Base-by-base conservation (phyloP, 2,797 vertebrate genomes). In the Botia kubotai region DNA sequence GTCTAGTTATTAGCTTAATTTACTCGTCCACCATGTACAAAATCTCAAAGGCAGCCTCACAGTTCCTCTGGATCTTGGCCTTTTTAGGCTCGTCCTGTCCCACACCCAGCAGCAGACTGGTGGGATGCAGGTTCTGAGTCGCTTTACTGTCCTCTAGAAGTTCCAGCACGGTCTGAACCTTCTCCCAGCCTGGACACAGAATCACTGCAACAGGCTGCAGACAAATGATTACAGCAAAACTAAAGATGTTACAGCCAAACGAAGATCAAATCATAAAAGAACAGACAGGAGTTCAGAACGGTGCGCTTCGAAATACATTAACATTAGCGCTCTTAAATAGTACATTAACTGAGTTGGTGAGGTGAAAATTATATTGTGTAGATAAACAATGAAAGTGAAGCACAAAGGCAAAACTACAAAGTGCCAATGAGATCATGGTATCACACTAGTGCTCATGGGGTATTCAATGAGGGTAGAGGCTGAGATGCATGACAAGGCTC, bases 181-280 rank as follows among this genome's bases (percentile, higher is more conserved):
- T 98, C 90, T 94, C 94, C 96, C 96, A 96, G 26, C 95, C 93
- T 0, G 95, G 94, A 90, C 97, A 98, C 60, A 99, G 84, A 74
- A 99, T 90, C 84, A 98, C 91, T 0, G 93, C 96, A n/a, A 96
- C 39, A 0, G 97, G 97, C 98, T 99, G 89, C 1, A 58, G 50
- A 58, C 14, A 12, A 3, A 80, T n/a, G n/a, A 39, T 65, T 14
- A 75, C 17, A 71, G 2, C 60, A 46, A 58, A n/a, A n/a, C 36
- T 57, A 1, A 86, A 17, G 7, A 11, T 43, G 85, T 2, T 13
- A 8, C 70, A 16, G 43, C 26, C 19, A 29, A 29, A 29, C 29
- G 2, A 4, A 57, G 2, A 60, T 39, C 71, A 6, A 65, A 19
- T 52, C 0, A 13, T 39, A 3, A 26, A 77, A 7, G 0, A 21